Evolutionary conservation across 2,888 invertebrate species (phyloP), one percentile per base, ranked within the genome.

Genomic region (Spodoptera littoralis): DNA sequence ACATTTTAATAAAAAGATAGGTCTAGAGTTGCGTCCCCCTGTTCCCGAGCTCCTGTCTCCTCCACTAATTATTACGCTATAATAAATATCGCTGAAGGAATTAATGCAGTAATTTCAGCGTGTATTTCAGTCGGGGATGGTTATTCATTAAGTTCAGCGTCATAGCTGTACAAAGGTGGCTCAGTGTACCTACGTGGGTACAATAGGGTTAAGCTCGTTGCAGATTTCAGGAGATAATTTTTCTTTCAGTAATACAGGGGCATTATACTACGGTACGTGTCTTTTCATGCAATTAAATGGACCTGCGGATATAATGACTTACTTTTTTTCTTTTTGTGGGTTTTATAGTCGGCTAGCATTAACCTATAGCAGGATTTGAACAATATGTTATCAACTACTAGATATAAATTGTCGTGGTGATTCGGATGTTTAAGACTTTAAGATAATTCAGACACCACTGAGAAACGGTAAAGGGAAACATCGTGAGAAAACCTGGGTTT

Each of bases 91-190:
- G 80, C 76, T 62, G 60, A 65, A 76, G 77, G 81, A 85, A 83
- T 87, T 86, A 86, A 83, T 84, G 85, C 83, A 81, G 86, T 83
- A 88, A 88, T 87, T 87, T 82, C 69, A 73, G 77, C 70, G 80
- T 70, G 75, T 83, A 63, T 78, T 80, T 74, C 70, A 76, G 69
- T 55, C 55, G 59, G 61, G 70, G 56, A 54, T 69, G 79, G 81
- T 82, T 86, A 84, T 85, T 84, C 82, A 84, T 83, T 84, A 82
- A 80, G 70, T 75, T 77, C 73, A 75, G 66, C 77, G 74, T 83
- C 82, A 84, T 78, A 79, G 76, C 74, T 36, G 60, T 74, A 76
- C 79, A 73, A 70, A 76, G 68, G 76, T 69, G 70, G 66, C 55
- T 56, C 58, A 60, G 54, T 61, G 55, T 62, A 51, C 48, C 43